Conservation (phyloP, 2,888 invertebrate genomes). For the Idaea biselata region DNA sequence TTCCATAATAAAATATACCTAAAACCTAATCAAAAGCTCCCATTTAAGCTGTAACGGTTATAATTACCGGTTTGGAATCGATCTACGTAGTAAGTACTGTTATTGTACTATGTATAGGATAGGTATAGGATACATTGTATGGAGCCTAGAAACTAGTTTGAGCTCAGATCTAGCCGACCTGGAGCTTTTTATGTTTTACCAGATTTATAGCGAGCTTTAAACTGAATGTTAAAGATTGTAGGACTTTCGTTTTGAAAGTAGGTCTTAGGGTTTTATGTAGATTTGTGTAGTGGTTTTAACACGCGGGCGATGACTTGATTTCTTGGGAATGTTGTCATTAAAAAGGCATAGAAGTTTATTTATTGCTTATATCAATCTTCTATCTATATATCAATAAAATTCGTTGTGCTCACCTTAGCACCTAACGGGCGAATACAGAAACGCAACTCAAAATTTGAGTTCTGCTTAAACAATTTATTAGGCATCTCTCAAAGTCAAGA, state of each 20-base stretch:
- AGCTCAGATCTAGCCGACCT: conserved; percentile 1
- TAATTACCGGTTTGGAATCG: not conserved
- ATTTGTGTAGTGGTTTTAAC: not conserved
- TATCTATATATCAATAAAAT: no score
- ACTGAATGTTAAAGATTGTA: not conserved
- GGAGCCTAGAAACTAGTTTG: not conserved
- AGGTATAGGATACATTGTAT: not conserved
- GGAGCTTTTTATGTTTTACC: not conserved
- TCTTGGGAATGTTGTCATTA: not conserved
- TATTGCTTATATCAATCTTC: no score
- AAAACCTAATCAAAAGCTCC: not conserved
- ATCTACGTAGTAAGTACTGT: not conserved
- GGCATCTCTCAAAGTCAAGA: no score
- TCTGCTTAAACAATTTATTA: no score
- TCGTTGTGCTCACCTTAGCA: no score
- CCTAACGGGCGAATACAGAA: no score
- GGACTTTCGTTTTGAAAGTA: not conserved
- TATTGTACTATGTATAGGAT: not conserved
- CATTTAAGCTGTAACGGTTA: not conserved
- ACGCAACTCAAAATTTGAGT: no score
- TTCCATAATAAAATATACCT: not conserved
- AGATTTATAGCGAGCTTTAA: not conserved
- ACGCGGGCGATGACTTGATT: not conserved
- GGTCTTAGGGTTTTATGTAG: not conserved
- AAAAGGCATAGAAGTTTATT: no score